These are phyloP conservation scores for Idaea straminata DNA, from an alignment of 2,888 invertebrate species.

Conservation along the genomic window DNA sequence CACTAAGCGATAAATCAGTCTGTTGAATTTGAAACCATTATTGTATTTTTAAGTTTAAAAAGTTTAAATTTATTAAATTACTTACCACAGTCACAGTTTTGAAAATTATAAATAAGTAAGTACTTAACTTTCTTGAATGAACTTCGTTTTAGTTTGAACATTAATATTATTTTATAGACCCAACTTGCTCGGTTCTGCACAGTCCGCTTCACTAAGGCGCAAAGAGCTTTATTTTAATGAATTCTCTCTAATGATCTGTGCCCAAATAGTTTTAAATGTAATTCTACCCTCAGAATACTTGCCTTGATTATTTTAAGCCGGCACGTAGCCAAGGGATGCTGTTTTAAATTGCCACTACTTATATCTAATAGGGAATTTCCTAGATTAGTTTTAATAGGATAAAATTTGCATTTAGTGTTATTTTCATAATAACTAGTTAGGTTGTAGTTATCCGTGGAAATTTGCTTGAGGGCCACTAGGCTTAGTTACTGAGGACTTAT, in stretches of 20 bases:
- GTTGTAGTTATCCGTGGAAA: not conserved
- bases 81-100: too few species aligned
- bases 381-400: not conserved
- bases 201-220: conserved; percentile 9
- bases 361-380: not conserved
- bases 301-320: conserved; percentile 17
- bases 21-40: too few species aligned
- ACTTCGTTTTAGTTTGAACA: not conserved
- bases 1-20: too few species aligned
- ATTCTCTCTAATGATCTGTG: conserved; percentile 22
- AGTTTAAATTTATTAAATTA: too few species aligned
- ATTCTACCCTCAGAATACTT: conserved; percentile 15
- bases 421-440: not conserved
- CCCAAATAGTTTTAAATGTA: conserved; percentile 21
- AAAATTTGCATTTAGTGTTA: not conserved
- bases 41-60: too few species aligned
- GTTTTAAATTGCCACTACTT: conserved; percentile 1
- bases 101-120: not conserved
- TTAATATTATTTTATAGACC: not conserved
- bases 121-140: conserved; percentile 4
- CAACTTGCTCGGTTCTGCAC: not conserved
- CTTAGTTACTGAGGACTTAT: not conserved
- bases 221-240: conserved; percentile 23
- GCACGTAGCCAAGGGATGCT: conserved; percentile 10
- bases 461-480: not conserved